phyloP scores from a whole-genome alignment of 2,888 invertebrate genomes.

The Zygothrica quintamaculata region DNA sequence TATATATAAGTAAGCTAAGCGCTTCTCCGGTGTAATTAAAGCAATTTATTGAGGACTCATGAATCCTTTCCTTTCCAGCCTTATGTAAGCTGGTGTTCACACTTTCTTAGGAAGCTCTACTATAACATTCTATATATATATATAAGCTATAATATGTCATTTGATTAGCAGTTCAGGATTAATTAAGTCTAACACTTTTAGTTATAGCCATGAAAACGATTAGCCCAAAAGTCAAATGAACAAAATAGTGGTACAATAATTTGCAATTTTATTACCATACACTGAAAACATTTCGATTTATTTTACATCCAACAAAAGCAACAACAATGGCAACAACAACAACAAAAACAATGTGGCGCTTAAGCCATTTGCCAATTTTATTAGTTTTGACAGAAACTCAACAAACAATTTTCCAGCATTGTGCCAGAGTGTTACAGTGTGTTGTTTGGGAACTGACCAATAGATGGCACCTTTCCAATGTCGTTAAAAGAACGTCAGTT shows the following conservation, averaged over 20 bases:
- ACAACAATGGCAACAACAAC: too few species aligned
- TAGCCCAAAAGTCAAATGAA: neutral
- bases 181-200: too few species aligned
- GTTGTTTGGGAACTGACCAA: conserved; percentile 34
- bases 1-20: too few species aligned
- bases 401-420: conserved; percentile 57
- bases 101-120: too few species aligned
- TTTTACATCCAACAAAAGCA: too few species aligned
- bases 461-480: conserved; percentile 61
- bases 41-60: too few species aligned
- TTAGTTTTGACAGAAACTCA: conserved; percentile 53
- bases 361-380: conserved; percentile 62
- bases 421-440: conserved; percentile 17
- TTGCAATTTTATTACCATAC: conserved; percentile 22
- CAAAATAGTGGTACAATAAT: conserved; percentile 8
- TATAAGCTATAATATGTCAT: too few species aligned
- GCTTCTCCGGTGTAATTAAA: too few species aligned
- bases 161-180: too few species aligned
- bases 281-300: conserved; percentile 14
- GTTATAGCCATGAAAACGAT: neutral
- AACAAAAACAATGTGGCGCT: conserved; percentile 67
- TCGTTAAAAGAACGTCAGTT: conserved; percentile 36
- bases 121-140: too few species aligned
- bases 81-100: too few species aligned
- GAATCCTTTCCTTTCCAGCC: too few species aligned